Evolutionary conservation across 2,113 vertebrate genomes (phyloP).

Genomic region (Spheniscus mendiculus): DNA sequence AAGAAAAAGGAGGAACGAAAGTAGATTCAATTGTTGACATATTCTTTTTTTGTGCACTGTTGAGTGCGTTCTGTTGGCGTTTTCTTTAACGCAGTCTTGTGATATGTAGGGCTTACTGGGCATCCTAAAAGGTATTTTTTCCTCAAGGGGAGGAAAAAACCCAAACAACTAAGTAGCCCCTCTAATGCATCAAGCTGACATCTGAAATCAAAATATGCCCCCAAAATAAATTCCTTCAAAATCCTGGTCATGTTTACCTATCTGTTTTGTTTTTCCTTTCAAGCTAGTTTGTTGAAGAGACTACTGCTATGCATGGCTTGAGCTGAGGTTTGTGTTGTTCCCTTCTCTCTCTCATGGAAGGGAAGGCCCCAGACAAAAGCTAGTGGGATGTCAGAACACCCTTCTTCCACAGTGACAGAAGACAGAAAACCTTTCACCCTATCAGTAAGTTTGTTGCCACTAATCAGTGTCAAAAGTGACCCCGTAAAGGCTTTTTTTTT

Average conservation of each 20-base stretch:
- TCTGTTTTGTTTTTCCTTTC: background rate
- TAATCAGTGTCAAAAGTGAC: background rate
- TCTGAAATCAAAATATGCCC: background rate
- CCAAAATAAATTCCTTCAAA: background rate
- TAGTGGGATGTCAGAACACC: background rate
- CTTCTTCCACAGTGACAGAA: background rate
- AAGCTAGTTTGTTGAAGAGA: background rate
- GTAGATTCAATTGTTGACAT: background rate
- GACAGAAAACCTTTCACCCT: background rate
- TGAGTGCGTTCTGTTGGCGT: background rate
- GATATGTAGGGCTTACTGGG: background rate
- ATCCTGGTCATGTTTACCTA: rapidly evolving
- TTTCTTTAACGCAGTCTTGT: rapidly evolving
- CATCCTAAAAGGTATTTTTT: background rate
- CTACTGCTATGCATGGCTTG: background rate
- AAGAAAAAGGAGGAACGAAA: background rate
- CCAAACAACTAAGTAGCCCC: background rate
- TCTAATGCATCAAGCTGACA: background rate
- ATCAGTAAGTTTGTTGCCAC: background rate
- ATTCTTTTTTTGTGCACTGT: background rate
- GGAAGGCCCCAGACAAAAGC: background rate
- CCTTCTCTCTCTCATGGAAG: background rate
- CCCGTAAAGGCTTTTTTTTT: background rate
- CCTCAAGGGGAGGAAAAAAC: background rate
- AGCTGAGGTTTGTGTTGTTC: background rate